A percentile compares a stretch with the other conserved stretches of the same genome.
Evolutionary conservation across 2,113 vertebrate genomes (phyloP).

Genomic region (Elephas maximus): DNA sequence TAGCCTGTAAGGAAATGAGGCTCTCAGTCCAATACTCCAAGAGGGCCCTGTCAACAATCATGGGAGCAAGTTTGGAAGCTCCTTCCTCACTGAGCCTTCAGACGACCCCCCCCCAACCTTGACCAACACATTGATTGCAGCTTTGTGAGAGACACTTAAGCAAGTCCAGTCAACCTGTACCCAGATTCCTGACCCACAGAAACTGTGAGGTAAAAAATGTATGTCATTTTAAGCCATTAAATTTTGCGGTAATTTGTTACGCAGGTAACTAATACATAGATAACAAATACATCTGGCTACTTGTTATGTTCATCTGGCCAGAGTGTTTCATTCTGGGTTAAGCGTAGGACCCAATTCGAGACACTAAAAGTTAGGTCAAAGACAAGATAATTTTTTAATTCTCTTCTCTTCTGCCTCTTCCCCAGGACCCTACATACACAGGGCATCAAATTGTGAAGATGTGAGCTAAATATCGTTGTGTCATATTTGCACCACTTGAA

Average conservation of each 20-base stretch:
- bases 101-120: background rate
- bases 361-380: constrained; percentile 15
- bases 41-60: constrained; percentile 1
- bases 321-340: background rate
- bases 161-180: background rate
- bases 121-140: background rate
- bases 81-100: background rate
- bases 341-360: background rate
- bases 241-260: background rate
- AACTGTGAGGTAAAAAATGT: background rate
- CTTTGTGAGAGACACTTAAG: background rate
- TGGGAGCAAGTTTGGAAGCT: background rate
- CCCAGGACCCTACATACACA: background rate
- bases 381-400: background rate
- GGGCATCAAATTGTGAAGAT: background rate
- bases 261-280: background rate
- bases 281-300: background rate
- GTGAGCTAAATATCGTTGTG: background rate
- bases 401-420: rapidly evolving
- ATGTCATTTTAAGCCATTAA: background rate
- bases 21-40: background rate
- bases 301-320: background rate
- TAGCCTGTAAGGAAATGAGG: background rate
- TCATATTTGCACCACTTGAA: background rate
- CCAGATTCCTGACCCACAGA: background rate